Percentiles rank a stretch among this genome's conserved stretches.
Conservation (phyloP, 2,113 vertebrate species). For the Prunella himalayana region DNA sequence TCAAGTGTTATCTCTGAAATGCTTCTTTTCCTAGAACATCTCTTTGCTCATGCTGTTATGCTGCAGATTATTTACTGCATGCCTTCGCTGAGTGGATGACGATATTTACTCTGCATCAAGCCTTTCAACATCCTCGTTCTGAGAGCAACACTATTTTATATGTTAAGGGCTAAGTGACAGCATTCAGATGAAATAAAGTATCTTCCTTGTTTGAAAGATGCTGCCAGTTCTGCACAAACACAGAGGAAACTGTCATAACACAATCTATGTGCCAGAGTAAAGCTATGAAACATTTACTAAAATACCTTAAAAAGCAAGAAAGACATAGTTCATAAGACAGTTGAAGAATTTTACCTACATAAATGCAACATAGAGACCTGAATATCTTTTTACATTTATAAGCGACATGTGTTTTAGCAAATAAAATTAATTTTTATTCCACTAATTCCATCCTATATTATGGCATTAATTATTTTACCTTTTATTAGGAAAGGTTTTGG, state of each 20-base stretch:
- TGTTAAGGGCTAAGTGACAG: background rate
- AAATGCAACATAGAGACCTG: background rate
- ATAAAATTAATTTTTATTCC: background rate
- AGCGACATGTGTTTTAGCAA: background rate
- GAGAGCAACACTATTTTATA: background rate
- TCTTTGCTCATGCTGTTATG: background rate
- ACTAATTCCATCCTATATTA: background rate
- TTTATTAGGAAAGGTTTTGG: background rate
- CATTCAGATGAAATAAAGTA: background rate
- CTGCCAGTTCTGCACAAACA: constrained; percentile 8
- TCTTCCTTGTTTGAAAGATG: background rate
- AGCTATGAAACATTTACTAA: background rate
- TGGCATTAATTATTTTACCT: background rate
- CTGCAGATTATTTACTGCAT: background rate
- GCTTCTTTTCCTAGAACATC: background rate
- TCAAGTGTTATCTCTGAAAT: background rate
- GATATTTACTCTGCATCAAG: background rate
- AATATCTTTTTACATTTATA: background rate
- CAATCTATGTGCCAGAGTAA: constrained; percentile 13
- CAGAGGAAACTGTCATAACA: constrained; percentile 34
- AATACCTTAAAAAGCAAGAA: background rate
- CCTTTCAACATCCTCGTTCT: background rate
- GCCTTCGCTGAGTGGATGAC: background rate
- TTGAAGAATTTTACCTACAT: background rate
- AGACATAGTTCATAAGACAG: background rate